phyloP scores from a whole-genome alignment of 2,888 invertebrate species.

The Acrocyrtus sp. region DNA sequence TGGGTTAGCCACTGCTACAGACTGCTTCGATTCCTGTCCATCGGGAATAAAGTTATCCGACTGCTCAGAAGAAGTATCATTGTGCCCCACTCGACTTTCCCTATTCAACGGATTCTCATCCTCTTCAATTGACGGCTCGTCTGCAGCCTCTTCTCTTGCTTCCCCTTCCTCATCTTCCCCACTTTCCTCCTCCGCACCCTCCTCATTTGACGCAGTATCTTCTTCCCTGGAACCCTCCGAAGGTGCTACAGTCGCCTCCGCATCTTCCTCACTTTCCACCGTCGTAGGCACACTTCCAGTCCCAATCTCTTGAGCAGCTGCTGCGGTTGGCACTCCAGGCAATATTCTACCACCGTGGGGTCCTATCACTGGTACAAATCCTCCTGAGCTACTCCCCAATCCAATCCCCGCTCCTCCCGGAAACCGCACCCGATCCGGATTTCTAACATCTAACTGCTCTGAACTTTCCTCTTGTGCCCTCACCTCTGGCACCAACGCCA shows the following conservation, averaged over 20 bases:
- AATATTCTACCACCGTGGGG: neutral
- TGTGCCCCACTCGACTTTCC: too few relatives aligned
- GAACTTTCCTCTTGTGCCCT: neutral
- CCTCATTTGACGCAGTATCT: neutral
- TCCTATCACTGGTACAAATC: neutral
- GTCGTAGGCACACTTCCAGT: neutral
- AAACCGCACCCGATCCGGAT: neutral
- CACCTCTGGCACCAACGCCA: neutral
- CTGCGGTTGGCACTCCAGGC: constrained; percentile 18
- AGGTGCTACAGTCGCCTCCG: neutral
- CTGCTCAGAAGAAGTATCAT: neutral
- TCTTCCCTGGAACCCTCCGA: neutral
- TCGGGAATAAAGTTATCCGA: constrained; percentile 18
- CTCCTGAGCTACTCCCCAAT: neutral
- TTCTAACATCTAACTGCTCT: neutral
- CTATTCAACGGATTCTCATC: constrained; percentile 21
- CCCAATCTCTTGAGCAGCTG: too few relatives aligned
- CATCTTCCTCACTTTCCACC: neutral
- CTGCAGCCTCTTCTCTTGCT: neutral
- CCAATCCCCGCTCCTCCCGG: neutral
- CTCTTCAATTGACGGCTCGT: constrained; percentile 37
- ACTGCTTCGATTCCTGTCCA: constrained; percentile 43
- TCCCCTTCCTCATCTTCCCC: constrained; percentile 13
- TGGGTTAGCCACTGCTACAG: constrained; percentile 42
- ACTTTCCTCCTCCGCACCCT: constrained; percentile 17